Evolutionary conservation across 2,888 invertebrate genomes (phyloP), one percentile per base, ranked within the genome.

Genomic region (Chymomyza amoena): DNA sequence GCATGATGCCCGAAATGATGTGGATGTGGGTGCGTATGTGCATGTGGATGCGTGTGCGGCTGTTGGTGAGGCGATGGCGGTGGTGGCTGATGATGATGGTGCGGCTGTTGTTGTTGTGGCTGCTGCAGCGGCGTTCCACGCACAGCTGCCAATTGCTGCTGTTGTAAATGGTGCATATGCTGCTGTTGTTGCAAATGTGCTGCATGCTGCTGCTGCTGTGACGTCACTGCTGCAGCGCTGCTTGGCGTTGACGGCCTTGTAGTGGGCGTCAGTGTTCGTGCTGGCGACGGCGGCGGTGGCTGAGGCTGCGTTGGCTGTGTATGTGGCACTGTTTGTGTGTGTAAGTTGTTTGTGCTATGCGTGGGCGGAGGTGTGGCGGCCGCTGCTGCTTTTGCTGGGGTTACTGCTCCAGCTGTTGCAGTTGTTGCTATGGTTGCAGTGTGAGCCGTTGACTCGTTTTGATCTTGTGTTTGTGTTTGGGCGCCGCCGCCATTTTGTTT

Each of bases 111-210:
- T 7, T 32, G 20, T 7, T 28, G 59, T n/a, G 59, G 59, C 32
- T 28, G 59, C 15, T 36, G 69, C 39, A 74, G 78, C 13, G 69
- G 65, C n/a, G 64, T 68, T 32, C 32, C 75, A 81, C 71, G 70
- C 25, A 71, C 64, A 61, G 18, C 77, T 79, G 54, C 86, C 77
- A 10, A 72, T 75, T 10, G 85, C 80, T 52, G 80, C 18, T 76
- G 81, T 10, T 18, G 36, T 32, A 15, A 45, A 18, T 61, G 61
- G 13, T 32, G 39, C 39, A 18, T 6, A 15, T 18, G 61, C 6
- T 15, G 61, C 10, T 15, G 61, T 13, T 15, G 39, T 45, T 65
- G 57, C 68, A 68, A 36, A 73, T 50, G 64, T 72, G 76, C 36
- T 72, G 63, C 6, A 25, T 67, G 69, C 50, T 18, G 64, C 59